Base-by-base conservation (phyloP, 2,113 vertebrate genomes). In the Petrocephalus microphthalmus region DNA sequence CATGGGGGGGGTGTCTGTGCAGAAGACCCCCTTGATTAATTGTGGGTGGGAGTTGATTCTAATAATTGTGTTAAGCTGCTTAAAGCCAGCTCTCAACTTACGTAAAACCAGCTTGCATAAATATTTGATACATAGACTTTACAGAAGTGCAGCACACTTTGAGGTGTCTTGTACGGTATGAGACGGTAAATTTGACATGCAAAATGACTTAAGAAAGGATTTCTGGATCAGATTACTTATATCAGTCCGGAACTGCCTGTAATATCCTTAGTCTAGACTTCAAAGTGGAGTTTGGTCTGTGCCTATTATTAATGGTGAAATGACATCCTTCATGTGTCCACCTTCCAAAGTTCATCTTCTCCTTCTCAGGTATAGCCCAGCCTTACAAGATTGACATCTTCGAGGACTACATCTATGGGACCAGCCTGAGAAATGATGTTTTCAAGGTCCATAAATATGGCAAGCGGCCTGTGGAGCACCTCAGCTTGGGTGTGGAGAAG, bases 341-440 rank as follows among this genome's bases (percentile, higher is more conserved):
- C 84, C 53, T 7, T 49, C 52, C 22, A n/a, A 56, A 2, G n/a
- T 56, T 85, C 22, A 5, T 88, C 19, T 20, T 42, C 5, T 0
- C 60, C 5, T 20, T 25, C 90, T 13, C 90, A 97, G 96, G 97
- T 71, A 93, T 97, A 81, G 92, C 96, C 19, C 96, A 96, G 90
- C 97, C 97, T 82, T 96, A 97, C 47, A 96, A 95, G 87, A 97
- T 97, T 90, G 96, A 97, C 87, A 33, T 97, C 91, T 97, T 97
- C 94, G 96, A 97, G 92, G 96, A 97, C 93, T 97, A 97, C 67
- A 95, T 97, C 85, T 97, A 97, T 89, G 97, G 96, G 88, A 95
- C 96, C 42, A 94, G 96, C 71, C 94, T 96, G 71, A 97, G 96
- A 92, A 96, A 94, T 7, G 95, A 95, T 60, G 94, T 95, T 33